A percentile compares a stretch with the other conserved stretches of the same genome.
Evolutionary conservation across 2,797 vertebrate genomes (phyloP).

Genomic region (Dipus sagitta): DNA sequence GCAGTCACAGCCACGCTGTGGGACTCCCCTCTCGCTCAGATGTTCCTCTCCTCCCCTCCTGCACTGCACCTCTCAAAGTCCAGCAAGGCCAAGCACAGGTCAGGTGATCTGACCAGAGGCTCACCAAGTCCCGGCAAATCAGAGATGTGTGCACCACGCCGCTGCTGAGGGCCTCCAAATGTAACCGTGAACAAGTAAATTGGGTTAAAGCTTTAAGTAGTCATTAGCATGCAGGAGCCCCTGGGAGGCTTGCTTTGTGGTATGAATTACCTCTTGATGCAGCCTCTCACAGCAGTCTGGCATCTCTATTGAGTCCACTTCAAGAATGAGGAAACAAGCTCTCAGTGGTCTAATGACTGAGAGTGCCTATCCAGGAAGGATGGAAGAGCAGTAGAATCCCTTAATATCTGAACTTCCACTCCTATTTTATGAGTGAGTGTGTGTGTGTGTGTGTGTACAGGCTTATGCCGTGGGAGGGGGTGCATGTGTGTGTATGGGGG

Average conservation of each 20-base stretch:
- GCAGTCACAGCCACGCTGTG: conserved; percentile 43
- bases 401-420: neutral
- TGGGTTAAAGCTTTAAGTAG: neutral
- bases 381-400: neutral
- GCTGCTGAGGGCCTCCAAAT: conserved; percentile 23
- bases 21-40: neutral
- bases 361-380: neutral
- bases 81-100: neutral
- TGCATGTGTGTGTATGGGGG: neutral
- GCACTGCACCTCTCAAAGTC: neutral
- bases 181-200: neutral
- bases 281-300: neutral
- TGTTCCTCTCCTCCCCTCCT: neutral
- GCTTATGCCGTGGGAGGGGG: too few relatives aligned
- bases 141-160: neutral
- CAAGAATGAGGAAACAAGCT: neutral
- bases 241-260: neutral
- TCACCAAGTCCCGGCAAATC: neutral
- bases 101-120: neutral
- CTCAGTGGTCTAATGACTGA: neutral
- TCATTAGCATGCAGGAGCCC: neutral
- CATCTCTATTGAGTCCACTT: neutral
- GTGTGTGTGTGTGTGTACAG: too few relatives aligned
- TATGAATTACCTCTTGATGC: neutral
- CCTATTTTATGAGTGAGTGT: neutral